phyloP scores from a whole-genome alignment of 1,140 invertebrate genomes.

The Musca vetustissima region DNA sequence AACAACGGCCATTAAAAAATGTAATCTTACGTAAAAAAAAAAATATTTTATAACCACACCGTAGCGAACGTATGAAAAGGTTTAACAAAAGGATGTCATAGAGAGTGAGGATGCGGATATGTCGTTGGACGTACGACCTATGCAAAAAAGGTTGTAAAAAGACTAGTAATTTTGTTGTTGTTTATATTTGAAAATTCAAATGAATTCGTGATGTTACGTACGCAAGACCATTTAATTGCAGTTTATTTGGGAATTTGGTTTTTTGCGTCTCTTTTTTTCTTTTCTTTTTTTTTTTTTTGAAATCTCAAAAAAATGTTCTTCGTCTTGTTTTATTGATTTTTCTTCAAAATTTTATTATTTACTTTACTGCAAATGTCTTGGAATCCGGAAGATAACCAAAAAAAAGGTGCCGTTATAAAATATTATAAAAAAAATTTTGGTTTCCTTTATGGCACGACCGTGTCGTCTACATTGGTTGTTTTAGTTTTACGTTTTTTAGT shows the following conservation, averaged over 20 bases:
- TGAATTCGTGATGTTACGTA: too few species aligned
- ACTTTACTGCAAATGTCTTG: too few species aligned
- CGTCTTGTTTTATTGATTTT: background rate
- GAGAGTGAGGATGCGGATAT: background rate
- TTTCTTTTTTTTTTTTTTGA: too few species aligned
- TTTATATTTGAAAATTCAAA: too few species aligned
- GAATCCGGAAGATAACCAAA: too few species aligned
- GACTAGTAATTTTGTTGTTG: background rate
- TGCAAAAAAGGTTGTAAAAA: conserved; percentile 19
- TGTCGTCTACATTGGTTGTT: conserved; percentile 14
- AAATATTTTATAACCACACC: conserved; percentile 13
- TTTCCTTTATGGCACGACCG: too few species aligned
- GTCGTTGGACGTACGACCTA: background rate
- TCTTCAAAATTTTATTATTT: background rate
- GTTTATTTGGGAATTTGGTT: too few species aligned
- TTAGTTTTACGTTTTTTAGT: conserved; percentile 21
- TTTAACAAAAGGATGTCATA: conserved; percentile 15
- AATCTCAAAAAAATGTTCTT: too few species aligned
- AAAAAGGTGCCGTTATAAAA: too few species aligned
- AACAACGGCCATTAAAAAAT: background rate
- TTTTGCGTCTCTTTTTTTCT: too few species aligned
- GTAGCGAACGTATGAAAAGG: conserved; percentile 15
- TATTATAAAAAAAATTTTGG: too few species aligned
- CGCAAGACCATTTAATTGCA: too few species aligned
- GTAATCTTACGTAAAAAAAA: conserved; percentile 6